phyloP scores from a whole-genome alignment of 2,113 vertebrate species.

The Thalassoma bifasciatum region DNA sequence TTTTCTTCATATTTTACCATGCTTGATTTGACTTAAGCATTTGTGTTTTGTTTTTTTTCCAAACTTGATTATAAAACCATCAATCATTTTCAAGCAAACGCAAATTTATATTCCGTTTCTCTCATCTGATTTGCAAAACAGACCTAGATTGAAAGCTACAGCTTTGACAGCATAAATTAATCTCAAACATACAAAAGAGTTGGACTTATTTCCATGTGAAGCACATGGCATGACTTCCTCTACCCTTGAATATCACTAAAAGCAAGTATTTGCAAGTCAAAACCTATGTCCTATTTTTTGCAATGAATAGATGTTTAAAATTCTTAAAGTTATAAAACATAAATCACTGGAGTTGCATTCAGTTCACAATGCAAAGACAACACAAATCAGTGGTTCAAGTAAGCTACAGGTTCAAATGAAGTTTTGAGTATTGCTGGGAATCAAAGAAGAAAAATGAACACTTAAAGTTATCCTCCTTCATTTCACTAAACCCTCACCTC shows the following conservation, averaged over 20 bases:
- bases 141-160: not conserved
- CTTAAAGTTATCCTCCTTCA: no score
- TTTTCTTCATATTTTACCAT: no score
- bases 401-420: not conserved
- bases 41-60: slow-evolving; percentile 21
- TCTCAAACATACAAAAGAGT: not conserved
- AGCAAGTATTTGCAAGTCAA: slow-evolving; percentile 50
- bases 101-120: not conserved
- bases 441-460: not conserved
- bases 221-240: slow-evolving; percentile 12
- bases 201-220: slow-evolving; percentile 12
- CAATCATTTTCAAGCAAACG: not conserved
- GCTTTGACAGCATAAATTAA: slow-evolving; percentile 19
- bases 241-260: slow-evolving; percentile 51
- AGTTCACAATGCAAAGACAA: no score
- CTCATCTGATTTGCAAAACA: not conserved
- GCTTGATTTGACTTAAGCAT: slow-evolving; percentile 11
- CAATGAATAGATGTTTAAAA: no score
- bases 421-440: not conserved
- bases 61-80: not conserved
- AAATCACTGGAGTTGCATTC: no score
- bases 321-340: no score
- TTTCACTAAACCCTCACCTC: no score
- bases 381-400: no score
- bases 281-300: not conserved